phyloP scores from a whole-genome alignment of 2,797 vertebrate species.

The Simalia tracyae region DNA sequence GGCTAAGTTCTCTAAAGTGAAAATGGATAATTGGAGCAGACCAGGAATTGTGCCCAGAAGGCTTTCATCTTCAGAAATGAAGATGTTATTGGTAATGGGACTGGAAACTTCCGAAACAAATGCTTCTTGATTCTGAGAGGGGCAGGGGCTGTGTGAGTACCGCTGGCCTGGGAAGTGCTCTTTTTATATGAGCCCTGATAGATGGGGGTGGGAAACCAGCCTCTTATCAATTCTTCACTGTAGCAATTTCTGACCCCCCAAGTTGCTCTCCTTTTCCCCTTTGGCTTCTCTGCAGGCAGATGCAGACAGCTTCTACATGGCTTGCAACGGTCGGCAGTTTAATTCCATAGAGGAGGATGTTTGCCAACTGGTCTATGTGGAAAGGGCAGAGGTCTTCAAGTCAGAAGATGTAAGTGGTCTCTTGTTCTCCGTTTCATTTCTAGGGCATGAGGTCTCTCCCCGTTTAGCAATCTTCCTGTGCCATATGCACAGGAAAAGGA shows the following conservation, averaged over 20 bases:
- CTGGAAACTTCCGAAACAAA: background rate
- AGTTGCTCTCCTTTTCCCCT: background rate
- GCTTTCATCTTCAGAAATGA: background rate
- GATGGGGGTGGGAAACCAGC: too few relatives aligned
- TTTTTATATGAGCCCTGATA: background rate
- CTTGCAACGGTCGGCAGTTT: slow-evolving; percentile 92
- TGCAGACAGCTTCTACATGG: slow-evolving; percentile 93
- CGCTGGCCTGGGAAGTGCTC: background rate
- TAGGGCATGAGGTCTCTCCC: background rate
- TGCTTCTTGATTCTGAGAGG: background rate
- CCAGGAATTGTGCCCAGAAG: background rate
- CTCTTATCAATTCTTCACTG: background rate
- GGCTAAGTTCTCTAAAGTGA: background rate
- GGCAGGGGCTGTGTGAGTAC: too few relatives aligned
- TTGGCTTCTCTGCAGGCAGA: slow-evolving; percentile 77
- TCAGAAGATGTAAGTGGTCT: slow-evolving; percentile 86
- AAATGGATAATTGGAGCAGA: background rate
- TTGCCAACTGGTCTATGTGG: slow-evolving; percentile 95
- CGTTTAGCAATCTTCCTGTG: background rate
- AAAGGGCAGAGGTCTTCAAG: slow-evolving; percentile 93
- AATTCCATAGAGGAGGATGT: slow-evolving; percentile 98
- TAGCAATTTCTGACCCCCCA: rapidly evolving
- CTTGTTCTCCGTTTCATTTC: background rate
- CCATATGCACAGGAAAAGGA: too few relatives aligned
- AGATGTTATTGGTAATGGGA: background rate